A percentile compares a stretch with the other conserved stretches of the same genome.
phyloP scores from a whole-genome alignment of 30 jellyfish, hydroid and myxozoan genomes.

The Turritopsis rubra region DNA sequence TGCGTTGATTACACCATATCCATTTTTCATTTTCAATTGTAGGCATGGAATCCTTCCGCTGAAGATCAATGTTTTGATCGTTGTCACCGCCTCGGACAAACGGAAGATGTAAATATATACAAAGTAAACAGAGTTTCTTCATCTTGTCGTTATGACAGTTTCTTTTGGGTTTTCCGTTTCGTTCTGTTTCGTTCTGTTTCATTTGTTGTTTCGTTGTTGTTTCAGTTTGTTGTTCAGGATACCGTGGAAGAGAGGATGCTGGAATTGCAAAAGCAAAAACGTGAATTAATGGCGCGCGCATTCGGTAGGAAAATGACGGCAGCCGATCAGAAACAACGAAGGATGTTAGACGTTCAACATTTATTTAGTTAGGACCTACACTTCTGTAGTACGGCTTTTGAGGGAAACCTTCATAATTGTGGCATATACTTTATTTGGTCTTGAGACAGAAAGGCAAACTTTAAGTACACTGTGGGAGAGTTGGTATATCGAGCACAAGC shows the following conservation, averaged over 20 bases:
- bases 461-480: too few species aligned
- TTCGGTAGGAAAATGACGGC: conserved; percentile 47
- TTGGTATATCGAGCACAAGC: too few species aligned
- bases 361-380: conserved; percentile 7
- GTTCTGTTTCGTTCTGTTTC: not conserved
- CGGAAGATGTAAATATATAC: conserved; percentile 48
- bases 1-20: too few species aligned
- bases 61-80: conserved; percentile 88
- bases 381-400: too few species aligned
- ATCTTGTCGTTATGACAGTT: not conserved
- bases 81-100: conserved; percentile 85
- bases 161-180: not conserved
- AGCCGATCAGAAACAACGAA: conserved; percentile 37
- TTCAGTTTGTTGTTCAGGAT: conserved; percentile 63
- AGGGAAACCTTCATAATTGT: too few species aligned
- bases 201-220: not conserved
- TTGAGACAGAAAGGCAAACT: too few species aligned
- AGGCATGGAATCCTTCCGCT: conserved; percentile 94
- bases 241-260: conserved; percentile 87
- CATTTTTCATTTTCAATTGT: not conserved
- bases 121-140: conserved; percentile 27
- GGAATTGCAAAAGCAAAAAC: conserved; percentile 61
- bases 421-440: too few species aligned
- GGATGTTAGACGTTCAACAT: conserved; percentile 41
- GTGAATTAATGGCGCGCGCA: conserved; percentile 52